Evolutionary conservation across 2,113 vertebrate genomes (phyloP), one percentile per base, ranked within the genome.

Genomic region (Lepisosteus oculatus): DNA sequence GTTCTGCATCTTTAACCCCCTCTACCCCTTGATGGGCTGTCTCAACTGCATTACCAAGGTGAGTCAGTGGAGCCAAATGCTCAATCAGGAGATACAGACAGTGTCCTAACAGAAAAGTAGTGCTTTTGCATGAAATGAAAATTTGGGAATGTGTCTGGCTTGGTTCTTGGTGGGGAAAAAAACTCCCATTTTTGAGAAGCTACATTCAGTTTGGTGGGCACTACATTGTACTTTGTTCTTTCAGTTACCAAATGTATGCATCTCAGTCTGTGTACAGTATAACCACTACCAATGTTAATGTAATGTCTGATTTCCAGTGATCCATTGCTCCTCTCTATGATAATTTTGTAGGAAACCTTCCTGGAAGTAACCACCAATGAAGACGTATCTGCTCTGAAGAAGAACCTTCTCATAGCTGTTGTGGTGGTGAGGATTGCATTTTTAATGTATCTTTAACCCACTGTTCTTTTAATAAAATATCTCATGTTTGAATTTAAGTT

Each of bases 11-110:
- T 78, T 87, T 78, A 91, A 95, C 84, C 97, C 97, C 0, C 88
- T 98, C 63, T 99, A 99, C 65, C 94, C 96, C 0, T 93, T 99
- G 0, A 94, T 97, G 72, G 97, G 96, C 43, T 97, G 95, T 80
- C 89, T 99, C 72, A 95, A 94, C 77, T 95, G 89, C 79, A 96
- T 98, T 80, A 94, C 95, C 81, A 95, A 93, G 95, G 97, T 98
- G 76, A 80, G 69, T 45, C 41, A 55, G 14, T 43, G 9, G 5
- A 51, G 4, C 62, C 65, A 56, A 8, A 41, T 2, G 3, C n/a
- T 47, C 47, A 67, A 8, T 4, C 15, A 8, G 1, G 17, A 45
- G 2, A 12, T 2, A 4, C 3, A 15, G 29, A 43, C 15, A 3
- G 14, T 6, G n/a, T 65, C 29, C 62, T 61, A 42, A 43, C 55